Evolutionary conservation across 2,888 invertebrate species (phyloP).

Genomic region (Hirtodrosophila trivittata): DNA sequence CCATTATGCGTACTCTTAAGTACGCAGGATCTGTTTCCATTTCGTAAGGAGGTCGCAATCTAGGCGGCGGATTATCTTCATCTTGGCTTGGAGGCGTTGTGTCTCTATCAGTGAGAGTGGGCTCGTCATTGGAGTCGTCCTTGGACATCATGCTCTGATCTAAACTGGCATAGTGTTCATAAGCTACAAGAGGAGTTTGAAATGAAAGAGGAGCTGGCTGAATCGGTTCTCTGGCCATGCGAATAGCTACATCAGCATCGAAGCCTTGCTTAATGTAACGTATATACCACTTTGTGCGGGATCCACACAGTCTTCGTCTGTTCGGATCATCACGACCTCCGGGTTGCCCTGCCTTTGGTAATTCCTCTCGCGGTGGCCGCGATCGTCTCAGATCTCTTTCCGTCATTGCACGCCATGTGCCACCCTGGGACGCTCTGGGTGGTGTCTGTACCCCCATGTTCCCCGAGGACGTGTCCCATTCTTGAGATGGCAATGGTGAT

Average conservation of each 20-base stretch:
- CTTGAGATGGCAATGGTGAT: background rate
- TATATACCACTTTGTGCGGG: slow-evolving; percentile 34
- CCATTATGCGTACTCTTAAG: slow-evolving; percentile 14
- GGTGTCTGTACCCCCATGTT: too few relatives aligned
- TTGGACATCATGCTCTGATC: too few relatives aligned
- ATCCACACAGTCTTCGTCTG: slow-evolving; percentile 5
- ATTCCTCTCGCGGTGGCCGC: background rate
- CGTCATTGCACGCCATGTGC: too few relatives aligned
- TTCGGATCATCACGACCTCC: slow-evolving; percentile 3
- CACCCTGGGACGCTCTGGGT: background rate
- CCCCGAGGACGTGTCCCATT: too few relatives aligned
- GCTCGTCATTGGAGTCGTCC: background rate
- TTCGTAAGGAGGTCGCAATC: too few relatives aligned
- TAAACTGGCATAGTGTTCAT: too few relatives aligned
- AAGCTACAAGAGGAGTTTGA: too few relatives aligned
- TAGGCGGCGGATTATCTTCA: background rate
- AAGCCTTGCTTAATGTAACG: slow-evolving; percentile 31
- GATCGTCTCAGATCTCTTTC: background rate
- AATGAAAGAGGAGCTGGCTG: slow-evolving; percentile 28
- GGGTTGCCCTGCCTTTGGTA: background rate
- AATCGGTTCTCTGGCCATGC: slow-evolving; percentile 32
- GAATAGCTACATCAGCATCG: slow-evolving; percentile 2
- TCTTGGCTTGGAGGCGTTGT: background rate
- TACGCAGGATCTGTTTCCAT: background rate
- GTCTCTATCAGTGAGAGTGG: background rate